Evolutionary conservation across 2,888 invertebrate species (phyloP).

Genomic region (Anthrax anthrax): DNA sequence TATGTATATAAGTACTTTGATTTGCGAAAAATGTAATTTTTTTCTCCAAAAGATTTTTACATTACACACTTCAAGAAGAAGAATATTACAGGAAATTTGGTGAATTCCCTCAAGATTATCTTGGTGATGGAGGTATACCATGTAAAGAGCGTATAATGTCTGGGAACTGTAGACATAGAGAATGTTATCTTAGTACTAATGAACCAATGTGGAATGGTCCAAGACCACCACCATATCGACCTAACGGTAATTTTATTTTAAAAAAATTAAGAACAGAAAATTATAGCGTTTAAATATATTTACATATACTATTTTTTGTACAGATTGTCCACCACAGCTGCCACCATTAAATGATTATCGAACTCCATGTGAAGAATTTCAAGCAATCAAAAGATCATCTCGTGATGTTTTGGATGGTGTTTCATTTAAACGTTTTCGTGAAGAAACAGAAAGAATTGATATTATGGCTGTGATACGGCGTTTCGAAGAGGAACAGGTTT

Average conservation of each 20-base stretch:
- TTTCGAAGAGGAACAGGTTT: constrained; percentile 17
- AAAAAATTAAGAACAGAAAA: not conserved
- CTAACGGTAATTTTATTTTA: not conserved
- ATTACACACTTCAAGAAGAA: constrained; percentile 63
- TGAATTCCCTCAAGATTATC: constrained; percentile 42
- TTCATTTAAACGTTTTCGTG: constrained; percentile 15
- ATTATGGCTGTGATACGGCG: constrained; percentile 16
- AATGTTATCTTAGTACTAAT: constrained; percentile 9
- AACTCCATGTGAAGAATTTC: constrained; percentile 11
- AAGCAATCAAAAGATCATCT: constrained; percentile 12
- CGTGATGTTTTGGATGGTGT: constrained; percentile 3
- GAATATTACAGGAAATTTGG: constrained; percentile 58
- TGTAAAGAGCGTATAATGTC: constrained; percentile 22
- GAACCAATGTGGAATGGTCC: constrained; percentile 9
- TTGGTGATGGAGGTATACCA: constrained; percentile 22
- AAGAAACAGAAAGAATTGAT: constrained; percentile 16
- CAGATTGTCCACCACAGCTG: not conserved
- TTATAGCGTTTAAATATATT: too few relatives aligned
- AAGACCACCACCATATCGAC: not conserved
- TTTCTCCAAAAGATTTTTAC: constrained; percentile 45
- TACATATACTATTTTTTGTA: not conserved
- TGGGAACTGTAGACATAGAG: constrained; percentile 13
- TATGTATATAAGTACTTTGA: too few relatives aligned
- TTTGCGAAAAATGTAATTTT: not conserved
- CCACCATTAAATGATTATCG: constrained; percentile 1